These are phyloP conservation scores for Augochlorella aurata DNA, from an alignment of 2,888 invertebrate species.

Conservation along the genomic window DNA sequence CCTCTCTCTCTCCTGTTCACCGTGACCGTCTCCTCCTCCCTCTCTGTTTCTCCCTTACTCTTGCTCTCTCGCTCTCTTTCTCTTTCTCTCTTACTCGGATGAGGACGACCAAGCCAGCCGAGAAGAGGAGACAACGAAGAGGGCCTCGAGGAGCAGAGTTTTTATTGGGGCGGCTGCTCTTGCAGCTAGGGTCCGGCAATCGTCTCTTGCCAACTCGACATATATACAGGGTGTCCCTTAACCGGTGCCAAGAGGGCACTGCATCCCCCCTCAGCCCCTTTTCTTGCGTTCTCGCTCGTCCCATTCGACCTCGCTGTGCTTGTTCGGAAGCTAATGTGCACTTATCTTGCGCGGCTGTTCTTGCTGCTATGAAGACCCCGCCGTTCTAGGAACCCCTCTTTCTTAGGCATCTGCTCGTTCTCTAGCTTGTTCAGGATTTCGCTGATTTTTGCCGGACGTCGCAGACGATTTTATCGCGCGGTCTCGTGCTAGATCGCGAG, in stretches of 20 bases:
- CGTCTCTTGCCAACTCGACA: constrained; percentile 59
- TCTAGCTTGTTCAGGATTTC: not conserved
- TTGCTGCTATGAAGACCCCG: not conserved
- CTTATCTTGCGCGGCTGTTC: constrained; percentile 3
- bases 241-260: not conserved
- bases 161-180: constrained; percentile 79
- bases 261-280: not conserved
- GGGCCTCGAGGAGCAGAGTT: constrained; percentile 70
- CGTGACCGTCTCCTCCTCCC: not conserved
- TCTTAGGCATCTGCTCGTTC: not conserved
- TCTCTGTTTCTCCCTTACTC: constrained; percentile 18
- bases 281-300: not conserved
- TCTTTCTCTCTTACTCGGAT: constrained; percentile 17
- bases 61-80: not conserved
- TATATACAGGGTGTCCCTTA: constrained; percentile 37
- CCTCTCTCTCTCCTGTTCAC: constrained; percentile 10
- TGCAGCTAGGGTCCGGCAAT: constrained; percentile 56
- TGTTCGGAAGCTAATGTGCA: not conserved
- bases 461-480: no score
- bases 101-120: constrained; percentile 39
- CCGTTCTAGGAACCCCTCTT: not conserved
- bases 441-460: not conserved
- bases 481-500: no score
- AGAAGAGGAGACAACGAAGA: constrained; percentile 58
- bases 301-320: not conserved